Evolutionary conservation across 2,888 invertebrate species (phyloP), one percentile per base, ranked within the genome.

Genomic region (Campoplex capitator): DNA sequence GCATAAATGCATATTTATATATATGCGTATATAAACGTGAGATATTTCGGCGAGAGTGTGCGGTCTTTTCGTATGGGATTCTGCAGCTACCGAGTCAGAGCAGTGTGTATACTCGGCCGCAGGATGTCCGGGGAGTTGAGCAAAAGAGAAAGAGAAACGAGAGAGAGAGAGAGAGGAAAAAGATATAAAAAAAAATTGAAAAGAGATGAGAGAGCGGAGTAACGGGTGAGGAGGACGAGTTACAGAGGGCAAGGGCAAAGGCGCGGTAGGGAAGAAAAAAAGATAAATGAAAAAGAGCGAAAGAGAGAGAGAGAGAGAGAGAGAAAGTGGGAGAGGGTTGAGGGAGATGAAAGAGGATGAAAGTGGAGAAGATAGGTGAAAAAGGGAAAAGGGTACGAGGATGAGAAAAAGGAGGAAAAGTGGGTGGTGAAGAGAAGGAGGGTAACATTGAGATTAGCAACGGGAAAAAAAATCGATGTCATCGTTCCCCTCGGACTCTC

Each of bases 401-500:
- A 83, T 84, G 88, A 83, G 88, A 87, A 83, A 80, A 18, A 68
- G 62, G 86, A 56, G 68, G 78, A 65, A 73, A 79, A 28, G 84
- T 87, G 88, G 83, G 80, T 13, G 78, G 62, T 86, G 65, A 68
- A 78, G 73, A 70, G 79, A 23, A 78, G 67, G 90, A 90, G 90
- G 90, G 91, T 90, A 91, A 92, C 93, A 93, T 93, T 93, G 93
- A 93, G 93, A 93, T 94, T 94, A 94, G 93, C 93, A 92, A 91
- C 92, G 93, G 92, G 92, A 93, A 93, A 94, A 94, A 87, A 94
- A 94, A 94, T 94, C 94, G 94, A 94, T 94, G 93, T 94, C 93
- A 94, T 94, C 93, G 93, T 93, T 92, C 92, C 91, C 92, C 75
- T 82, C 79, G 77, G 85, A 68, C 80, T 83, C 79, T 68, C 75